These are phyloP conservation scores for Chionis minor DNA, from an alignment of 2,113 vertebrate genomes.

Conservation along the genomic window DNA sequence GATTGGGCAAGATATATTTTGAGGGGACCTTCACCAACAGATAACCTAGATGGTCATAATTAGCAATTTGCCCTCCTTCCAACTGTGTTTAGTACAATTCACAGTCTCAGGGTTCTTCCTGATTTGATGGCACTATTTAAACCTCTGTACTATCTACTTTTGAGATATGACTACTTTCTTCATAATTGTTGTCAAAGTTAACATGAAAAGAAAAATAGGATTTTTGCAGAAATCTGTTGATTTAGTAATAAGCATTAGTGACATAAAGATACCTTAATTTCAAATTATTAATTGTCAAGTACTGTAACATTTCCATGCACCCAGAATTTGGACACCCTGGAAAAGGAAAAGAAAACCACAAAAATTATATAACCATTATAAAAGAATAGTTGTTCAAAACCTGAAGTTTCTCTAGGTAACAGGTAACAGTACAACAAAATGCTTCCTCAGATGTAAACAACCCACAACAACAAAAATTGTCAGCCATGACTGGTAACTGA, in stretches of 20 bases:
- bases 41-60: neutral
- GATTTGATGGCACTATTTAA: neutral
- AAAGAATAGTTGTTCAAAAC: neutral
- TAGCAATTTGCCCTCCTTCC: neutral
- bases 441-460: neutral
- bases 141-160: neutral
- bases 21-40: constrained; percentile 12
- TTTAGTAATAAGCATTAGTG: neutral
- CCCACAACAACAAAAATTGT: neutral
- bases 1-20: constrained; percentile 7
- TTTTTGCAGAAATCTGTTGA: neutral
- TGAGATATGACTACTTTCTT: neutral
- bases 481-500: neutral
- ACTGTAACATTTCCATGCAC: neutral
- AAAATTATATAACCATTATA: neutral
- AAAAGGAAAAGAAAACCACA: neutral
- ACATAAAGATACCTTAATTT: neutral
- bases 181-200: neutral
- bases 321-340: neutral
- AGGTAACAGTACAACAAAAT: neutral
- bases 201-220: neutral
- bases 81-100: neutral
- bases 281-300: neutral
- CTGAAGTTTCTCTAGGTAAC: neutral
- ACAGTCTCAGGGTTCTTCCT: neutral